Conservation (phyloP, 2,888 invertebrate genomes). For the Alloscopus bannaensis region DNA sequence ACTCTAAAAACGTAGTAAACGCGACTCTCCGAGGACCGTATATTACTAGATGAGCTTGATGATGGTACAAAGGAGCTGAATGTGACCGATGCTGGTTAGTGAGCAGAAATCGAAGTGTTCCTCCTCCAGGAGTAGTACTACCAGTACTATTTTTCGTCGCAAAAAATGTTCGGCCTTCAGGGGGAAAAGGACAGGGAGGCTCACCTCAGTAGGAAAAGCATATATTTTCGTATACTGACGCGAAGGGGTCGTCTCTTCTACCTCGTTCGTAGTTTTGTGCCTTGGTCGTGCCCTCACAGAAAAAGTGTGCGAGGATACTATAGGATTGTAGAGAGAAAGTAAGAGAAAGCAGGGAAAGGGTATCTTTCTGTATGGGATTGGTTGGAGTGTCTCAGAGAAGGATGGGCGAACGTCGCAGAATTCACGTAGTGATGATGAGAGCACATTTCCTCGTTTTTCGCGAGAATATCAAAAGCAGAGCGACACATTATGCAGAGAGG, state of each 20-base stretch:
- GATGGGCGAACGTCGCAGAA: slow-evolving; percentile 56
- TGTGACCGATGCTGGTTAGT: neutral
- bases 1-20: neutral
- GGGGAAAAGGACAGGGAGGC: slow-evolving; percentile 37
- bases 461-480: too few species aligned
- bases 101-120: slow-evolving; percentile 10
- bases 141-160: too few species aligned
- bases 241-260: slow-evolving; percentile 44
- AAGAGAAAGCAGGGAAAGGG: slow-evolving; percentile 23
- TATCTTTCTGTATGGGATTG: slow-evolving; percentile 47
- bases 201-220: slow-evolving; percentile 36
- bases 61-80: neutral
- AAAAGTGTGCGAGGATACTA: too few species aligned
- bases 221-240: neutral
- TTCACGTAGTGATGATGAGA: slow-evolving; percentile 10
- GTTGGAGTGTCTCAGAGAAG: slow-evolving; percentile 42
- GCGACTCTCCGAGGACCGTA: neutral
- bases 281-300: slow-evolving; percentile 8
- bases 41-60: neutral
- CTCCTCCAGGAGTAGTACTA: neutral
- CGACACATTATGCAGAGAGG: too few species aligned
- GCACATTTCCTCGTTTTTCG: too few species aligned
- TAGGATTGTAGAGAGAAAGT: too few species aligned
- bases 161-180: neutral
- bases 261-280: slow-evolving; percentile 16